These are phyloP conservation scores for Hippasteria phrygiana DNA, from an alignment of 53 echinoderm and acorn worm species.

Conservation along the genomic window DNA sequence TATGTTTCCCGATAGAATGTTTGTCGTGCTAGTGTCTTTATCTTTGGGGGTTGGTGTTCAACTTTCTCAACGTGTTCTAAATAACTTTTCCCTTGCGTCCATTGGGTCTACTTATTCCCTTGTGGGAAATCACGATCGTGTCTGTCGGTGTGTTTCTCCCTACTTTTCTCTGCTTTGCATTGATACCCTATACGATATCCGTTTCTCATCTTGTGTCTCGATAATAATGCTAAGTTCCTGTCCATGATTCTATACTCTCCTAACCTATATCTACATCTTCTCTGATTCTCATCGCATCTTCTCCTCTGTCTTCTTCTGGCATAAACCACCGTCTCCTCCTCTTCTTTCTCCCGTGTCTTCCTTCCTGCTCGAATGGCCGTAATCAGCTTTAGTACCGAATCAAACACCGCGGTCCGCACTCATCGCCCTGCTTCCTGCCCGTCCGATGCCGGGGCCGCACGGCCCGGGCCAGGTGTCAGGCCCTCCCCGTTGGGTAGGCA, in stretches of 20 bases:
- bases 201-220: not conserved
- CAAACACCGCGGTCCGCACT: slow-evolving; percentile 36
- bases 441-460: not conserved
- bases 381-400: slow-evolving; percentile 60
- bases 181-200: not conserved
- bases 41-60: too few species aligned
- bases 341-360: slow-evolving; percentile 31
- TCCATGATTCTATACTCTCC: not conserved
- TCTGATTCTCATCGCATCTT: not conserved
- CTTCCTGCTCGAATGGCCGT: slow-evolving; percentile 66
- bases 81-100: too few species aligned
- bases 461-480: slow-evolving; percentile 27
- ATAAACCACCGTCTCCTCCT: slow-evolving; percentile 1
- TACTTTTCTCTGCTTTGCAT: too few species aligned
- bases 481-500: slow-evolving; percentile 32
- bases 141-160: too few species aligned
- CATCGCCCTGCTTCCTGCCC: slow-evolving; percentile 6
- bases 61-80: too few species aligned
- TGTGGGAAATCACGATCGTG: too few species aligned
- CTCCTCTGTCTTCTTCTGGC: slow-evolving; percentile 19
- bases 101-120: too few species aligned
- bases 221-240: slow-evolving; percentile 1
- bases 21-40: too few species aligned
- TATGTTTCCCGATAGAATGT: too few species aligned
- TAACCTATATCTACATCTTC: not conserved